A percentile compares a stretch with the other conserved stretches of the same genome.
These are phyloP conservation scores for Podiceps cristatus DNA, from an alignment of 2,113 vertebrate species.

Conservation along the genomic window DNA sequence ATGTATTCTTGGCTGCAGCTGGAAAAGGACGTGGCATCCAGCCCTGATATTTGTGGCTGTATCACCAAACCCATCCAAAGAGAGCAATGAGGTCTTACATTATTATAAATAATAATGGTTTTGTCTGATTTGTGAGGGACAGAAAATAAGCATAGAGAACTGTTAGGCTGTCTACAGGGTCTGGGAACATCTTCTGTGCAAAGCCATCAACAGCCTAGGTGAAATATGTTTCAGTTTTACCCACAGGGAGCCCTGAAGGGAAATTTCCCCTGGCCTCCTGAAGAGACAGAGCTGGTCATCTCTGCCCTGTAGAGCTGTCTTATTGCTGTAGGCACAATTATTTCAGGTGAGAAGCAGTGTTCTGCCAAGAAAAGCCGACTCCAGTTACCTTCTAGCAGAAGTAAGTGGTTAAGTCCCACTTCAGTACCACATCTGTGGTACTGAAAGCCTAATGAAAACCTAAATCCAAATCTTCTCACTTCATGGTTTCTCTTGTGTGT, in stretches of 20 bases:
- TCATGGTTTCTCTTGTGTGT: neutral
- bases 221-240: neutral
- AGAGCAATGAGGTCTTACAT: neutral
- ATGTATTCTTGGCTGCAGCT: neutral
- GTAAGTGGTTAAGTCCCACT: neutral
- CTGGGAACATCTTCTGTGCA: neutral
- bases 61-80: neutral
- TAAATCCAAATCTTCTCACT: neutral
- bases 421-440: neutral
- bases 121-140: neutral
- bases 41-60: neutral
- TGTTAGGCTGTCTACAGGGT: neutral
- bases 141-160: neutral
- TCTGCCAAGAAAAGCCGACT: neutral
- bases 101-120: neutral
- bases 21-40: neutral
- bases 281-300: neutral
- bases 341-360: neutral
- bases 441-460: neutral
- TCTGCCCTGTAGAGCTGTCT: neutral
- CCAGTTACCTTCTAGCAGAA: neutral
- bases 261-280: neutral
- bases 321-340: neutral
- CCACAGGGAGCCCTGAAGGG: neutral
- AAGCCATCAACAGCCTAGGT: neutral